phyloP scores from a whole-genome alignment of 2,888 invertebrate species.

The Eugnorisma glareosa region DNA sequence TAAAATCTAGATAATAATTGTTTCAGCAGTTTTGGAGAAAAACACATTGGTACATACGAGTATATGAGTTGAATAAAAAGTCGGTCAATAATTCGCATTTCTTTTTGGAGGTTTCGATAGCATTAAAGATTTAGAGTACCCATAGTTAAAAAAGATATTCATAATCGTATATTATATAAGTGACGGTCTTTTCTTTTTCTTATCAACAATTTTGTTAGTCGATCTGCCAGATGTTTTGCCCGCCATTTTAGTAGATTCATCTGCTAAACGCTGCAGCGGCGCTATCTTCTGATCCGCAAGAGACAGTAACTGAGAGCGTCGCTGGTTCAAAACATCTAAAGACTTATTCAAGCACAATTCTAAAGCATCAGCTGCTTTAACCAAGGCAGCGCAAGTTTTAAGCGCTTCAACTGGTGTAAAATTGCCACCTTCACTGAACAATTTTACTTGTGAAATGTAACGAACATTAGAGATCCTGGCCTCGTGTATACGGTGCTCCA shows the following conservation, averaged over 20 bases:
- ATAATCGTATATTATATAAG: not conserved
- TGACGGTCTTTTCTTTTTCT: conserved; percentile 71
- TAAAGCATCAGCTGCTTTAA: conserved; percentile 77
- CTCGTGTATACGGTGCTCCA: conserved; percentile 78
- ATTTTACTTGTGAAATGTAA: conserved; percentile 76
- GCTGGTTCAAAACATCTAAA: conserved; percentile 74
- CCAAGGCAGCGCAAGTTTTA: conserved; percentile 71
- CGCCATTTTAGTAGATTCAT: conserved; percentile 70
- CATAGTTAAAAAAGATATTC: not conserved
- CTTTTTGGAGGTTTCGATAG: not conserved
- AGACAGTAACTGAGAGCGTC: conserved; percentile 73
- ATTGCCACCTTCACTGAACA: conserved; percentile 80
- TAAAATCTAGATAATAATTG: not conserved
- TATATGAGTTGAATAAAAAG: not conserved
- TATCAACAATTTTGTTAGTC: conserved; percentile 56
- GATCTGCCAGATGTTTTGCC: conserved; percentile 63
- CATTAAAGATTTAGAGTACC: not conserved
- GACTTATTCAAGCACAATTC: conserved; percentile 73
- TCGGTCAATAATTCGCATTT: not conserved
- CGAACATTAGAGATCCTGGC: conserved; percentile 83
- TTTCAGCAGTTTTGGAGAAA: not conserved
- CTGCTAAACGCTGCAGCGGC: conserved; percentile 74
- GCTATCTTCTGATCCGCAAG: conserved; percentile 75
- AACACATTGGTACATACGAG: not conserved
- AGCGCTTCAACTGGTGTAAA: conserved; percentile 79